phyloP scores from a whole-genome alignment of 2,888 invertebrate species.

The Aphelenchoides bicaudatus region DNA sequence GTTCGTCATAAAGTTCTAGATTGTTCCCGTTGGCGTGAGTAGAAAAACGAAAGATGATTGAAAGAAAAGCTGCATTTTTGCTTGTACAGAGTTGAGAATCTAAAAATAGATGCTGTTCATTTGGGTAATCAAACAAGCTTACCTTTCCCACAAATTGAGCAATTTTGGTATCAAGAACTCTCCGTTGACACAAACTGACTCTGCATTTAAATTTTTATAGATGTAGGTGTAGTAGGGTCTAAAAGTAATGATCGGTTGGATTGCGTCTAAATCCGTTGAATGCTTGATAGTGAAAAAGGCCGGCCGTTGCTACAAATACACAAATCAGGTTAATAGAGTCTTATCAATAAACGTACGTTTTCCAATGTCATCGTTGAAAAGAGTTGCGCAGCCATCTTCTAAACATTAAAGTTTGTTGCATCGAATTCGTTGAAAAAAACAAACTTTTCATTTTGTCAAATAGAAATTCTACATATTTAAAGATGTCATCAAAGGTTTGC shows the following conservation, averaged over 20 bases:
- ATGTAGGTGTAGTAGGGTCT: conserved; percentile 45
- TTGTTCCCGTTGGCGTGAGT: conserved; percentile 61
- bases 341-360: too few relatives aligned
- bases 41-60: conserved; percentile 61
- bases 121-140: neutral
- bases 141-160: conserved; percentile 42
- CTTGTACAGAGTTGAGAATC: conserved; percentile 49
- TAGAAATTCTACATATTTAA: conserved; percentile 4
- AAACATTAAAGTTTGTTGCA: conserved; percentile 6
- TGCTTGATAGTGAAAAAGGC: conserved; percentile 47
- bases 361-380: conserved; percentile 54
- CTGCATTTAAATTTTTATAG: conserved; percentile 28
- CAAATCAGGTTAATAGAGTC: too few relatives aligned
- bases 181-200: conserved; percentile 29
- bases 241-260: conserved; percentile 62
- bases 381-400: conserved; percentile 38
- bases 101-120: neutral
- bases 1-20: conserved; percentile 39
- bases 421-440: neutral
- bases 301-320: conserved; percentile 32
- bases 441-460: neutral
- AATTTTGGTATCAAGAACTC: conserved; percentile 32
- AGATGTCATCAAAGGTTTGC: conserved; percentile 3
- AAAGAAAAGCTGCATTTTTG: conserved; percentile 61
- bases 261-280: conserved; percentile 59